Evolutionary conservation across 2,113 vertebrate genomes (phyloP), one percentile per base, ranked within the genome.

Genomic region (Lepus americanus): DNA sequence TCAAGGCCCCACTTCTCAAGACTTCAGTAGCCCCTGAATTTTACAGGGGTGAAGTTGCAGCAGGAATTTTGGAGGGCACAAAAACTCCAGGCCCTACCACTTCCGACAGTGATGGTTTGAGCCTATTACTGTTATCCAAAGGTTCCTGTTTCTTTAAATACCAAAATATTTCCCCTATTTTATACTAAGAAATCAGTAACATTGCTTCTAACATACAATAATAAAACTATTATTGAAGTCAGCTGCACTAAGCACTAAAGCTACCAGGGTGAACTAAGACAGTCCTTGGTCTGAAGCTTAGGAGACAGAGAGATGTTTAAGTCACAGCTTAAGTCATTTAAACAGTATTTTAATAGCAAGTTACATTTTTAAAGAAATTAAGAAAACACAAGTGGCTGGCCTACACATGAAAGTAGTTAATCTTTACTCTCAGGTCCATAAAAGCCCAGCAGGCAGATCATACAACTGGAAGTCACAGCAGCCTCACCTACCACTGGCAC

Each of bases 81-180:
- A 72, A 49, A 49, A 20, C 39, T 49, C 73, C 22, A 81, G 70
- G 59, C 66, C 14, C 31, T 61, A 59, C 39, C 39, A 66, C 44
- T 49, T 7, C 39, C 53, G 53, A 39, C 53, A 76, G 51, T 49
- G 49, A 69, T 31, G 39, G 36, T 55, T 90, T 90, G 51, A 93
- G 19, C 49, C 0, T 59, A 59, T 59, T 59, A 59, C 67, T 55
- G 31, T 79, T 31, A 51, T 29, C 64, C 49, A 85, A 61, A 87
- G 31, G 63, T 92, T 83, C 89, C 6, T 69, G 59, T 59, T 51
- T 92, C 44, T 80, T 94, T 80, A 95, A 74, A 19, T 92, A 76
- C 27, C 33, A 31, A 72, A 73, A 33, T 31, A 27, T 61, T 23
- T 86, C 29, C 61, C 70, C 11, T 76, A 19, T 78, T 74, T 93